Conservation (phyloP, 2,797 vertebrate species). For the Lacerta agilis region DNA sequence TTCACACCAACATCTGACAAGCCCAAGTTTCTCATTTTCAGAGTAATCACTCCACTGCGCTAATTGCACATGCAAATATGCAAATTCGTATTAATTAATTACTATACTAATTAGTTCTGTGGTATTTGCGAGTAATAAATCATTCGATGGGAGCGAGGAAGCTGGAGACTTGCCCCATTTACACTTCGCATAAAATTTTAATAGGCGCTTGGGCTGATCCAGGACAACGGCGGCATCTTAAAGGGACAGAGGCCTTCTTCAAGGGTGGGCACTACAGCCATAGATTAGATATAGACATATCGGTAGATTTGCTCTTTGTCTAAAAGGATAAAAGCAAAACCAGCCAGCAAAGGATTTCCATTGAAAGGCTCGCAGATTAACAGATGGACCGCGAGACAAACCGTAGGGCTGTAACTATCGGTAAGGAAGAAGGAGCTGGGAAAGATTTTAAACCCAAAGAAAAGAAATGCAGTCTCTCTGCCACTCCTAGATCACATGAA, state of each 20-base stretch:
- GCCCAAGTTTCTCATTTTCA: conserved; percentile 92
- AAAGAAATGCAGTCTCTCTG: neutral
- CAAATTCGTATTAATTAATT: conserved; percentile 99
- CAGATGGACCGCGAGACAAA: neutral
- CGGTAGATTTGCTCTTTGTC: neutral
- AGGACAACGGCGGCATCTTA: conserved; percentile 80
- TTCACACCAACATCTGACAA: conserved; percentile 86
- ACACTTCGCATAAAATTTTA: conserved; percentile 87
- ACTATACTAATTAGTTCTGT: conserved; percentile 99
- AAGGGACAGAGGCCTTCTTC: conserved; percentile 75
- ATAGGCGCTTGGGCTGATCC: conserved; percentile 86
- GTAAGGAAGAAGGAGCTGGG: neutral
- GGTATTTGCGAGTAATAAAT: conserved; percentile 99
- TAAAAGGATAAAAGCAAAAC: neutral
- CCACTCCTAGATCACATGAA: neutral
- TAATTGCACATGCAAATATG: conserved; percentile 99
- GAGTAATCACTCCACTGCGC: conserved; percentile 93
- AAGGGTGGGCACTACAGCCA: neutral
- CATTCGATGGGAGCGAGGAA: conserved; percentile 93
- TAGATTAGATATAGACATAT: neutral
- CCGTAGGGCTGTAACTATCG: neutral
- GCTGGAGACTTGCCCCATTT: conserved; percentile 88
- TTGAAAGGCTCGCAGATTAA: neutral
- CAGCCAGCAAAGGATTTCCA: neutral
- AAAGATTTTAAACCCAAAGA: neutral